Percentiles rank a stretch among this genome's conserved stretches.
phyloP scores from a whole-genome alignment of 1,140 invertebrate species.

The Dendrolimus punctatus region DNA sequence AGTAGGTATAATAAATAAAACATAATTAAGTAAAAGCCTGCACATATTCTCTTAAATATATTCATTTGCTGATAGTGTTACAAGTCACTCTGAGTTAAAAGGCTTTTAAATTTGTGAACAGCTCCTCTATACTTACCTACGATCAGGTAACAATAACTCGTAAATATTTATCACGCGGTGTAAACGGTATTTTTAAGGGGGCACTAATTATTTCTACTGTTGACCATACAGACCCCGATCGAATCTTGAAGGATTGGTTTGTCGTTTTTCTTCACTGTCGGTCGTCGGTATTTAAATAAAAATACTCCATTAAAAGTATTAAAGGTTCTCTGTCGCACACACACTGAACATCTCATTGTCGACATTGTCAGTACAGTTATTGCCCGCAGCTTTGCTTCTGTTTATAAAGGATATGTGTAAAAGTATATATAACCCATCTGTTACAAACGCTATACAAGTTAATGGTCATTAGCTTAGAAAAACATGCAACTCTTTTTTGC shows the following conservation, averaged over 20 bases:
- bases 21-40: no score
- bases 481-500: conserved; percentile 13
- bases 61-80: no score
- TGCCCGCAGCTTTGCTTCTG: no score
- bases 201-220: conserved; percentile 65
- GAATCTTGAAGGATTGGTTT: conserved; percentile 41
- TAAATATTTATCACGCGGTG: conserved; percentile 65
- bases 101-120: conserved; percentile 6
- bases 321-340: no score
- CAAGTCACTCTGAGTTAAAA: background rate
- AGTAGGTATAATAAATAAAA: no score
- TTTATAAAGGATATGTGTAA: no score
- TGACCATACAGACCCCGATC: conserved; percentile 24
- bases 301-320: no score
- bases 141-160: conserved; percentile 58
- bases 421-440: no score
- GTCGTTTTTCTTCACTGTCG: conserved; percentile 31
- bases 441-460: conserved; percentile 17
- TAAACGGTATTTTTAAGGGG: conserved; percentile 62
- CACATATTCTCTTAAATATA: no score
- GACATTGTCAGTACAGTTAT: no score
- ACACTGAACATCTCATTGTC: no score
- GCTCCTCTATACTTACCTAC: conserved; percentile 28
- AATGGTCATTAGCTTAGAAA: conserved; percentile 16
- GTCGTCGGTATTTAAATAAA: background rate